Conservation (phyloP, 1,140 invertebrate genomes). For the Dufourea novaeangliae region DNA sequence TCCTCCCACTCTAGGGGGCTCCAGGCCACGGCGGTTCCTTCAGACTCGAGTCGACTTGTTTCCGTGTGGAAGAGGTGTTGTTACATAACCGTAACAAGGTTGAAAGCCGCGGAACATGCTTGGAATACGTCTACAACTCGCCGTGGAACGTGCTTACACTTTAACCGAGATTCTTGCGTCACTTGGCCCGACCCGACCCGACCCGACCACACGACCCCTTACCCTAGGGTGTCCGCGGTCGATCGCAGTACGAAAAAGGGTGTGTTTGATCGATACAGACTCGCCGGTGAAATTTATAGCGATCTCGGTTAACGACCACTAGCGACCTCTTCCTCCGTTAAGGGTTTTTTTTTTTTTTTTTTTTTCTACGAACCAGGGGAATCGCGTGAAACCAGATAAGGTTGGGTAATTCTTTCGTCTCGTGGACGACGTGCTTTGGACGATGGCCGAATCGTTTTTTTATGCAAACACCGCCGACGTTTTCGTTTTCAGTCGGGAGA, state of each 20-base stretch:
- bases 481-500: not conserved
- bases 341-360: too few relatives aligned
- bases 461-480: not conserved
- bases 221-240: not conserved
- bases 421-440: not conserved
- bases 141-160: conserved; percentile 13
- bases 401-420: not conserved
- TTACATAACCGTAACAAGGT: conserved; percentile 63
- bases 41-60: conserved; percentile 18
- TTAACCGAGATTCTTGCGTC: conserved; percentile 39
- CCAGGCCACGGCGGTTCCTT: not conserved
- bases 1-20: not conserved
- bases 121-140: conserved; percentile 53
- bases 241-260: not conserved
- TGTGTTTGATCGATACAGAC: conserved; percentile 25
- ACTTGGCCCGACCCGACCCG: too few relatives aligned
- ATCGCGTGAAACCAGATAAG: not conserved
- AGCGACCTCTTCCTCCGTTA: not conserved
- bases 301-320: not conserved
- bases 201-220: too few relatives aligned
- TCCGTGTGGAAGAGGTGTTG: conserved; percentile 16
- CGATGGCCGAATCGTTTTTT: not conserved
- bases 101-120: conserved; percentile 57
- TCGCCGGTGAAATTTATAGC: not conserved
- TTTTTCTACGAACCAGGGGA: not conserved